Evolutionary conservation across 2,113 vertebrate species (phyloP).

Genomic region (Passer domesticus): DNA sequence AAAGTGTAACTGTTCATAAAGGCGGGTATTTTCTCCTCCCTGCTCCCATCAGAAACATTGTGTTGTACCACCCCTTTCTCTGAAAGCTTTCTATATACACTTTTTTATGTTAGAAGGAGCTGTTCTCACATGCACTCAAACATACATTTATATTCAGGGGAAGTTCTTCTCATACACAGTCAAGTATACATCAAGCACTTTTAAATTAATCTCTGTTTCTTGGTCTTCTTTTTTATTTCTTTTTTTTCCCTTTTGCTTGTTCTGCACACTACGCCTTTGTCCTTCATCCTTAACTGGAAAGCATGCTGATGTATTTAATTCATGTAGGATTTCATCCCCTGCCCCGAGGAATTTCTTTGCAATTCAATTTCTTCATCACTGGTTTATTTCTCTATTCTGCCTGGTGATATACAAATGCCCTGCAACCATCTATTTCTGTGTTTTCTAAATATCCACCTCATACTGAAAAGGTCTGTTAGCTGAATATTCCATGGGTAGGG

Average conservation of each 20-base stretch:
- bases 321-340: neutral
- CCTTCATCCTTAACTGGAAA: slow-evolving; percentile 6
- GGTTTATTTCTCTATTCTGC: neutral
- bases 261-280: neutral
- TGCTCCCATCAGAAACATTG: neutral
- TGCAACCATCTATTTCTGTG: neutral
- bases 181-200: neutral
- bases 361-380: neutral
- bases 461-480: neutral
- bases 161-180: neutral
- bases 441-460: neutral
- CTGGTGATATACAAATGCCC: neutral
- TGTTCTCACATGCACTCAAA: neutral
- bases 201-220: neutral
- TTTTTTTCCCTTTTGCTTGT: neutral
- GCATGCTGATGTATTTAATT: neutral
- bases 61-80: neutral
- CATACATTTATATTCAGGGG: neutral
- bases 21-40: neutral
- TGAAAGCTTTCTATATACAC: neutral
- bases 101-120: neutral
- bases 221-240: neutral
- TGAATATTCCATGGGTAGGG: neutral
- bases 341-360: neutral
- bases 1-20: neutral